Conservation (phyloP, 2,888 invertebrate genomes). For the Chymomyza fuscimana region DNA sequence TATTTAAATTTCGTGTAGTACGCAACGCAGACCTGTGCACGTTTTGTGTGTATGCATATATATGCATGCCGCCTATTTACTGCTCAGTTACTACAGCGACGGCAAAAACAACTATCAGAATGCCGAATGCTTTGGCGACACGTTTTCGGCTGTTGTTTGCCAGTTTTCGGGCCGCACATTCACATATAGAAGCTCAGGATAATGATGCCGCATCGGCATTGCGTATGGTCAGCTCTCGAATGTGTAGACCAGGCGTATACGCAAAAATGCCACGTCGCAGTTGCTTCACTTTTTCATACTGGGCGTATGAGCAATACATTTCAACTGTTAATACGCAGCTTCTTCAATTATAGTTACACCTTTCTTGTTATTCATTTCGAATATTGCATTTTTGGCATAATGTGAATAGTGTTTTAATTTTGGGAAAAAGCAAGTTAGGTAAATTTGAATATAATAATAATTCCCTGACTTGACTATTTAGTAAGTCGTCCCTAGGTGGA, state of each 20-base stretch:
- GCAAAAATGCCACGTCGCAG: not conserved
- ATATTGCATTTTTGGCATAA: no score
- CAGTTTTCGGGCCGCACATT: not conserved
- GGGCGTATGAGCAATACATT: no score
- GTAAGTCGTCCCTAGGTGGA: no score
- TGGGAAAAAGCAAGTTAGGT: no score
- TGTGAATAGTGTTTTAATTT: no score
- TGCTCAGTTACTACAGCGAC: conserved; percentile 27
- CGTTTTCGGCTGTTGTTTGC: conserved; percentile 12
- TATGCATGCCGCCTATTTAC: conserved; percentile 21
- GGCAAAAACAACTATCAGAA: not conserved
- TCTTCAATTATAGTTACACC: no score
- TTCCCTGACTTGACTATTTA: no score
- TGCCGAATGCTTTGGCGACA: not conserved
- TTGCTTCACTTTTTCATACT: not conserved
- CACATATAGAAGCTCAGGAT: not conserved
- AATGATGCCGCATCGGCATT: conserved; percentile 13
- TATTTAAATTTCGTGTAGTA: conserved; percentile 62
- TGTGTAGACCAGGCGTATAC: not conserved
- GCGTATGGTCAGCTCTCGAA: conserved; percentile 40
- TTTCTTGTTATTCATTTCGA: not conserved
- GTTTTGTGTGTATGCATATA: conserved; percentile 34
- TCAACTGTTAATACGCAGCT: no score
- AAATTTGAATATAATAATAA: no score
- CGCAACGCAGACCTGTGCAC: conserved; percentile 5